Evolutionary conservation across 2,113 vertebrate species (phyloP).

Genomic region (Ursus arctos): DNA sequence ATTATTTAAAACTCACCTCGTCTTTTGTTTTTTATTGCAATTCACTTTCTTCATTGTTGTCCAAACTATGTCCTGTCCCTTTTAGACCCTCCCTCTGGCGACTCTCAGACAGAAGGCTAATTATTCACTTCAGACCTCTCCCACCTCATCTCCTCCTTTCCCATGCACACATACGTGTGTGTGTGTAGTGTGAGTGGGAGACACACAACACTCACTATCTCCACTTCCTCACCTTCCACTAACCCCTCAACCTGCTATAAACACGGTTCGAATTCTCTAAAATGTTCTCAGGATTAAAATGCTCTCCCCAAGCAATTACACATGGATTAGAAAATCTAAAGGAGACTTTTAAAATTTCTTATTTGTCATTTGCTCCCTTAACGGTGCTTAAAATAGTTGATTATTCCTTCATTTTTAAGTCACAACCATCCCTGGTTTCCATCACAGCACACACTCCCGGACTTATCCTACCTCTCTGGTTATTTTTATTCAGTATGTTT

Average conservation of each 20-base stretch:
- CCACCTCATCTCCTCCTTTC: background rate
- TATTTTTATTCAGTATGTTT: background rate
- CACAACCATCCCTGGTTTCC: background rate
- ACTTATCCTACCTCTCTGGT: background rate
- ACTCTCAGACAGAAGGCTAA: background rate
- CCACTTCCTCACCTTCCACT: background rate
- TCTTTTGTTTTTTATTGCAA: background rate
- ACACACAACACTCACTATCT: background rate
- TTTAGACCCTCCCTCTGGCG: background rate
- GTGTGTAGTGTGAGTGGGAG: background rate
- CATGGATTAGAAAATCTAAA: background rate
- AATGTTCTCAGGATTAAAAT: background rate
- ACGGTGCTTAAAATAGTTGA: background rate
- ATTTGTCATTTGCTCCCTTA: background rate
- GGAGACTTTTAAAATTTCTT: background rate
- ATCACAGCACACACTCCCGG: background rate
- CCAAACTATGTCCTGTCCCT: background rate
- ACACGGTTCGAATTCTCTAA: background rate
- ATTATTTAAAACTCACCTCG: background rate
- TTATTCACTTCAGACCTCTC: background rate
- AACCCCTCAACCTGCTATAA: background rate
- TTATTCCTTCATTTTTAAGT: background rate
- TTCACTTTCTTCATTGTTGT: background rate
- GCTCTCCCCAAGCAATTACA: background rate
- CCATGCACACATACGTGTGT: background rate